Evolutionary conservation across 1,140 invertebrate species (phyloP).

Genomic region (Piezodorus guildinii): DNA sequence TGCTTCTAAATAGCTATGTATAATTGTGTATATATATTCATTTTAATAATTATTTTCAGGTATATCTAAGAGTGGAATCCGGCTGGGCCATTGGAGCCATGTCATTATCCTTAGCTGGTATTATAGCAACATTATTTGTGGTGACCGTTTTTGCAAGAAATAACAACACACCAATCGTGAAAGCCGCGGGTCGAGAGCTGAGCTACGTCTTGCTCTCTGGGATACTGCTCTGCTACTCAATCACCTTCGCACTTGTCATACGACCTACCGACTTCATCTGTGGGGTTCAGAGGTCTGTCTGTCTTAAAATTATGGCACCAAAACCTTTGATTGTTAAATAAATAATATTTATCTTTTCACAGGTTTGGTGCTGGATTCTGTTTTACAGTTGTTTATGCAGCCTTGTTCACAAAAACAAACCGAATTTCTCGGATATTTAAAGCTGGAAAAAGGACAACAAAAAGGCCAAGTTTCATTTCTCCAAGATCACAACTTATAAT

Average conservation of each 20-base stretch:
- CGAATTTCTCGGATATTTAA: conserved; percentile 84
- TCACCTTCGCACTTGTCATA: conserved; percentile 72
- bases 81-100: conserved; percentile 84
- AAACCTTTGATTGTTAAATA: not conserved
- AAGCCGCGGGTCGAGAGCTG: conserved; percentile 78
- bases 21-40: no score
- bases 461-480: conserved; percentile 82
- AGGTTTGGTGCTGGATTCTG: conserved; percentile 77
- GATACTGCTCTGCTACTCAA: conserved; percentile 76
- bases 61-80: conserved; percentile 65
- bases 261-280: conserved; percentile 63
- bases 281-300: conserved; percentile 56
- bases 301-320: not conserved
- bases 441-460: conserved; percentile 73
- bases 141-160: conserved; percentile 55
- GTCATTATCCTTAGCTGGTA: conserved; percentile 63
- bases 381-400: conserved; percentile 84
- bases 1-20: no score
- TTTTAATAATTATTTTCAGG: not conserved
- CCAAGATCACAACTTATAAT: conserved; percentile 88
- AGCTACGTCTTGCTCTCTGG: conserved; percentile 76
- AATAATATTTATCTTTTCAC: conserved; percentile 36
- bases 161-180: conserved; percentile 77
- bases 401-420: conserved; percentile 84
- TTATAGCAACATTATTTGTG: conserved; percentile 59